These are phyloP conservation scores for Myoxocephalus aenaeus DNA, from an alignment of 2,797 vertebrate genomes.

Conservation along the genomic window DNA sequence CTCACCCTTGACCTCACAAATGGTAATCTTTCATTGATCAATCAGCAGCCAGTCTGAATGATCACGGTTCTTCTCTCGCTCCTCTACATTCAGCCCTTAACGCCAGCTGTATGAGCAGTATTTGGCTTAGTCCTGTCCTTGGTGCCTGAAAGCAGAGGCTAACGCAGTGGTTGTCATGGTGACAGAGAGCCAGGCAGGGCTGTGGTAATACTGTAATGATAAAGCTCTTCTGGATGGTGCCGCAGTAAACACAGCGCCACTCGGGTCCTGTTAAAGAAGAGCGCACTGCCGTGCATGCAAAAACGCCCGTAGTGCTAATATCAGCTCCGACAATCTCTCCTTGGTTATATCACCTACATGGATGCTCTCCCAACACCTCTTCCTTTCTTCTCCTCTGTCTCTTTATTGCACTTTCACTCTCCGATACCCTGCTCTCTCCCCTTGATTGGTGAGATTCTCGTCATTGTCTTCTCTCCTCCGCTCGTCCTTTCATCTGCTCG, in stretches of 20 bases:
- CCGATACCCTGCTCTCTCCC: constrained; percentile 14
- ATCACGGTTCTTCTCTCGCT: constrained; percentile 41
- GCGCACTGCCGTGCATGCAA: constrained; percentile 66
- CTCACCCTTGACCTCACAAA: constrained; percentile 28
- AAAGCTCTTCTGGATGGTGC: constrained; percentile 82
- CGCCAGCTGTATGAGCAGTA: constrained; percentile 70
- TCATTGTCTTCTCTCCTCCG: constrained; percentile 49
- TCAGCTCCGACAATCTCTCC: constrained; percentile 57
- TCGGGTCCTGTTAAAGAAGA: constrained; percentile 80
- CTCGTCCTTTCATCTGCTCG: constrained; percentile 49
- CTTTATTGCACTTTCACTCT: constrained; percentile 48
- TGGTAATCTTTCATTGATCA: constrained; percentile 28
- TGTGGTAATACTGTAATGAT: constrained; percentile 84
- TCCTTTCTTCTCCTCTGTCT: constrained; percentile 42
- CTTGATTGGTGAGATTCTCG: constrained; percentile 49
- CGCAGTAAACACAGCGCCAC: constrained; percentile 82
- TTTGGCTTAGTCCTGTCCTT: constrained; percentile 82
- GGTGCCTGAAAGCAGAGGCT: constrained; percentile 84
- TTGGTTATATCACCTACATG: constrained; percentile 62
- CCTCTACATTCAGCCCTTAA: constrained; percentile 53
- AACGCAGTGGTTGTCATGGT: constrained; percentile 85
- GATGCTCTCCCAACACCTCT: constrained; percentile 52
- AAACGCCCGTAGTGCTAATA: constrained; percentile 70
- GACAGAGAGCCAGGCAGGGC: constrained; percentile 82
- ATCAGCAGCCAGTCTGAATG: constrained; percentile 26